A percentile compares a stretch with the other conserved stretches of the same genome.
Conservation (phyloP, 2,797 vertebrate genomes). For the Microcaecilia unicolor region DNA sequence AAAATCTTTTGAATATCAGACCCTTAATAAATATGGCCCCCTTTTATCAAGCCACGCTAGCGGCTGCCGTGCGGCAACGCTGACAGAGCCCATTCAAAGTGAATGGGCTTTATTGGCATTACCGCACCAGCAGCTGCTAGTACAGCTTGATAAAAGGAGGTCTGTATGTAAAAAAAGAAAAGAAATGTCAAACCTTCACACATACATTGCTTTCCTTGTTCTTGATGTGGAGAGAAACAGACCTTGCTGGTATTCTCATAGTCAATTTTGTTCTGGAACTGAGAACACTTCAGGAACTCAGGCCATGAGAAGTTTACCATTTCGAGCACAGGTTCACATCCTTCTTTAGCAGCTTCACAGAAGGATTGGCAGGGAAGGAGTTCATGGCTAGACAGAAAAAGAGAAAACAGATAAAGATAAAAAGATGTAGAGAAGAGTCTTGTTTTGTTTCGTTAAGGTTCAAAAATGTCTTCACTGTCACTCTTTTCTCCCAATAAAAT, state of each 20-base stretch:
- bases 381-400: conserved; percentile 43
- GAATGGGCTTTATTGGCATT: too few relatives aligned
- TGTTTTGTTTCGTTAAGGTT: neutral
- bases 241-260: conserved; percentile 26
- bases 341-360: conserved; percentile 81
- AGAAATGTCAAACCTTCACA: conserved; percentile 13
- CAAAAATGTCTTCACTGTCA: too few relatives aligned
- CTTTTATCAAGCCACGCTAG: too few relatives aligned
- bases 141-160: too few relatives aligned
- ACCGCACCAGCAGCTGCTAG: too few relatives aligned
- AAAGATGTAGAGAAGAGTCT: neutral
- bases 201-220: conserved; percentile 71
- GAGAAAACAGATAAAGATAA: conserved; percentile 6
- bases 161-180: neutral
- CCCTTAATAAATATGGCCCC: too few relatives aligned
- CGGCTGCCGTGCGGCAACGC: too few relatives aligned
- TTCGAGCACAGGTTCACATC: conserved; percentile 81
- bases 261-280: conserved; percentile 63
- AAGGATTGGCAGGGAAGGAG: conserved; percentile 79
- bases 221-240: conserved; percentile 75
- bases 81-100: too few relatives aligned
- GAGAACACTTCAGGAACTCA: conserved; percentile 82
- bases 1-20: too few relatives aligned
- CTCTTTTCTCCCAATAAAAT: too few relatives aligned
- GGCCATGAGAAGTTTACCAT: conserved; percentile 91